Conservation (phyloP, 1,140 invertebrate genomes). For the Zaprionus camerounensis region DNA sequence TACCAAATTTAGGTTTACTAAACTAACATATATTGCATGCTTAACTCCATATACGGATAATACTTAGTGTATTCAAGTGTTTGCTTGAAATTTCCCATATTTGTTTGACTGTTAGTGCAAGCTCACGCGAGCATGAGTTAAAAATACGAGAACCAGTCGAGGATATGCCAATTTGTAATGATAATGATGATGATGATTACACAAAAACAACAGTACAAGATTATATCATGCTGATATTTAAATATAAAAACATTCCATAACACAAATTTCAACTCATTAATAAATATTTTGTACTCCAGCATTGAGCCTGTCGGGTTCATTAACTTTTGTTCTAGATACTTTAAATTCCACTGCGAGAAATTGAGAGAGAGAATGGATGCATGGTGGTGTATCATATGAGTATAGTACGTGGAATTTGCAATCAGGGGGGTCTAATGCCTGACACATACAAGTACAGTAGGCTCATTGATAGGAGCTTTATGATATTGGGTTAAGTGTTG, state of each 20-base stretch:
- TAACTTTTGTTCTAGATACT: neutral
- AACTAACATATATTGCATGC: no score
- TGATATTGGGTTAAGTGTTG: conserved; percentile 67
- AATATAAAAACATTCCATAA: neutral
- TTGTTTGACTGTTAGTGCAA: neutral
- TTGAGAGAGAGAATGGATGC: neutral
- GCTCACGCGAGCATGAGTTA: neutral
- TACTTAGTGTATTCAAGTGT: neutral
- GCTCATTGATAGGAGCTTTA: conserved; percentile 50
- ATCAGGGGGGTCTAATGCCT: conserved; percentile 44
- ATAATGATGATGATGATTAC: neutral
- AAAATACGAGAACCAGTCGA: neutral
- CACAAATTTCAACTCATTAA: neutral
- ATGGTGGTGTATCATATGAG: neutral
- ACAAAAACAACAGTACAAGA: neutral
- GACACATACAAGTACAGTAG: conserved; percentile 50
- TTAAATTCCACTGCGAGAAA: neutral
- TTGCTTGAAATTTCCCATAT: neutral
- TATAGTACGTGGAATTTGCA: neutral
- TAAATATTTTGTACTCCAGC: neutral
- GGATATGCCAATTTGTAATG: neutral
- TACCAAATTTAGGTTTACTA: no score
- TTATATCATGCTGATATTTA: neutral
- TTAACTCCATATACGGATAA: neutral
- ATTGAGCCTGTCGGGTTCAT: neutral